Evolutionary conservation across 2,888 invertebrate genomes (phyloP).

Genomic region (Matsumyia berberina): DNA sequence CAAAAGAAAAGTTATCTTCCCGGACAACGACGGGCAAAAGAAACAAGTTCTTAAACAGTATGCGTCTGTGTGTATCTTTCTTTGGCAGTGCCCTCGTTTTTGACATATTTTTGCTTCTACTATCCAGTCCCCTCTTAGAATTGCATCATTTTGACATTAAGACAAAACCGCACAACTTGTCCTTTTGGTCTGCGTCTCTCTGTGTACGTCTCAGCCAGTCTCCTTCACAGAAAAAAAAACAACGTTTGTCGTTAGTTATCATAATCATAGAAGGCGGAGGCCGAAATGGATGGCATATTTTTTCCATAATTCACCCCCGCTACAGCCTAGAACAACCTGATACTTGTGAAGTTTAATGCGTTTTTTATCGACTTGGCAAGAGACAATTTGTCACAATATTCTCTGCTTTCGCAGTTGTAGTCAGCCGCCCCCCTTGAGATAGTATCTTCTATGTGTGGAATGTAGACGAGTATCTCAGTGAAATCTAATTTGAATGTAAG

Average conservation of each 20-base stretch:
- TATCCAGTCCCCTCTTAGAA: conserved; percentile 11
- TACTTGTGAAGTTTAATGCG: conserved; percentile 72
- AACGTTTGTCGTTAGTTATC: conserved; percentile 59
- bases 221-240: not conserved
- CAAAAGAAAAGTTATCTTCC: conserved; percentile 44
- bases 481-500: conserved; percentile 70
- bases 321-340: conserved; percentile 59
- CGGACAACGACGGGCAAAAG: conserved; percentile 18
- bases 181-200: conserved; percentile 51
- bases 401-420: not conserved
- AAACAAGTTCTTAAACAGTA: conserved; percentile 14
- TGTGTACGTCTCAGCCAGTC: conserved; percentile 8
- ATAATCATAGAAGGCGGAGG: conserved; percentile 57
- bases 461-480: conserved; percentile 19
- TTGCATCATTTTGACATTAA: conserved; percentile 75
- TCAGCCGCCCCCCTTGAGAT: not conserved
- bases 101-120: conserved; percentile 39
- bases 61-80: conserved; percentile 45
- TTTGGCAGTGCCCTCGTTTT: conserved; percentile 60
- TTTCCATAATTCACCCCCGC: conserved; percentile 67
- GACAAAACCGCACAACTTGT: conserved; percentile 71
- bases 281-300: conserved; percentile 70
- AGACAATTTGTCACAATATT: conserved; percentile 74
- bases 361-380: conserved; percentile 76
- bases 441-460: conserved; percentile 28